Percentiles rank a stretch among this genome's conserved stretches.
Evolutionary conservation across 2,888 invertebrate species (phyloP).

Genomic region (Noctuana brunneofusca): DNA sequence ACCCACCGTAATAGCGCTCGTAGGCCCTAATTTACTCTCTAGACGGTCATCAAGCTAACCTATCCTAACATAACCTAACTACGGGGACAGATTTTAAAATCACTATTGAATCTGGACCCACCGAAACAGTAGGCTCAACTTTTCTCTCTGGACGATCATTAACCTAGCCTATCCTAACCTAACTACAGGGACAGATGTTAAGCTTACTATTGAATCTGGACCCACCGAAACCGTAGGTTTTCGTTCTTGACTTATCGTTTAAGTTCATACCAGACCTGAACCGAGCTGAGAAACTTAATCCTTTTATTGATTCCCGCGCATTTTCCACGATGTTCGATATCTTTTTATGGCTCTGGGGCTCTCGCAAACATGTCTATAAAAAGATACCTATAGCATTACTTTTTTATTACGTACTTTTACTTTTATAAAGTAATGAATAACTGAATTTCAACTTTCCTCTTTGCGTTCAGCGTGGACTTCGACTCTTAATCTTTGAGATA

Average conservation of each 20-base stretch:
- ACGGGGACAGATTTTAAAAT: too few species aligned
- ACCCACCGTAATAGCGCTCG: too few species aligned
- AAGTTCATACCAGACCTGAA: slow-evolving; percentile 10
- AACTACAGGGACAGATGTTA: too few species aligned
- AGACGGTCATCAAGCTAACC: too few species aligned
- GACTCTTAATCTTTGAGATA: too few species aligned
- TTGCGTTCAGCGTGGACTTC: neutral
- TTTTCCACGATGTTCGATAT: slow-evolving; percentile 38
- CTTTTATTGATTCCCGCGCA: slow-evolving; percentile 52
- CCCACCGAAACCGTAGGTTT: neutral
- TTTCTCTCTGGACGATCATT: too few species aligned
- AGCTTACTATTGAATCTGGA: too few species aligned
- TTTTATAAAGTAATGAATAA: slow-evolving; percentile 31
- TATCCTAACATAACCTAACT: too few species aligned
- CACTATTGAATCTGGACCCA: too few species aligned
- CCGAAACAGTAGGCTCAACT: too few species aligned
- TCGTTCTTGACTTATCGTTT: neutral
- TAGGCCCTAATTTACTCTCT: too few species aligned
- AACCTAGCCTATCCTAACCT: too few species aligned
- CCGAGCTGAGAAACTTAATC: slow-evolving; percentile 43
- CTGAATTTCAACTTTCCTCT: neutral
- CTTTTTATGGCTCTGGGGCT: slow-evolving; percentile 40
- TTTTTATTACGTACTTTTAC: slow-evolving; percentile 42
- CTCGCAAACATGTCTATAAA: slow-evolving; percentile 41
- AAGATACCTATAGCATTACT: slow-evolving; percentile 38